These are phyloP conservation scores for Acanthopagrus latus DNA, from an alignment of 2,797 vertebrate species.

Conservation along the genomic window DNA sequence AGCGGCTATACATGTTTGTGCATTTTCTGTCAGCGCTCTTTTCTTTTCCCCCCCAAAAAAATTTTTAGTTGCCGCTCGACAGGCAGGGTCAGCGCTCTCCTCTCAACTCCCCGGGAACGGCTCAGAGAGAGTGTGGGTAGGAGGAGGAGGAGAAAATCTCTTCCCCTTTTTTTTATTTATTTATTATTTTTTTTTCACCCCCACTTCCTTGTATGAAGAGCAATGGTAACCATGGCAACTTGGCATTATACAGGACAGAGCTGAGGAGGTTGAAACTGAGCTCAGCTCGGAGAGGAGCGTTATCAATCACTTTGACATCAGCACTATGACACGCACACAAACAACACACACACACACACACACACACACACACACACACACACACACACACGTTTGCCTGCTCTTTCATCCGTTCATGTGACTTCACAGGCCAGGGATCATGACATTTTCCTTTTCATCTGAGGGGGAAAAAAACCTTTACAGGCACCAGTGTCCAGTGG, in stretches of 20 bases:
- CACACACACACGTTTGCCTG: constrained; percentile 9
- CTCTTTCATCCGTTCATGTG: constrained; percentile 43
- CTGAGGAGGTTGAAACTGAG: constrained; percentile 65
- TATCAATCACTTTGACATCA: constrained; percentile 73
- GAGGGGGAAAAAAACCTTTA: background rate
- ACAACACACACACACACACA: constrained; percentile 2
- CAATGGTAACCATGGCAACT: constrained; percentile 77
- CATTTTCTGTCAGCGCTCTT: background rate
- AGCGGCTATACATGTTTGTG: constrained; percentile 24
- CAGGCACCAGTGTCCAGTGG: background rate
- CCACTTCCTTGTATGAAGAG: constrained; percentile 61
- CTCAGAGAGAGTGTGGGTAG: too few relatives aligned
- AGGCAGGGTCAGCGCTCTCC: constrained; percentile 42
- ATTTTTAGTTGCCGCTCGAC: constrained; percentile 14
- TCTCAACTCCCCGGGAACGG: constrained; percentile 39
- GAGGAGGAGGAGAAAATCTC: constrained; percentile 33
- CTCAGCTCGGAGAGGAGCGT: constrained; percentile 53
- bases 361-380: constrained; percentile 12
- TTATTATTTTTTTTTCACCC: background rate
- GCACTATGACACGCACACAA: constrained; percentile 10
- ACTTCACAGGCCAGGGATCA: constrained; percentile 27
- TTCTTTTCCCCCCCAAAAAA: background rate
- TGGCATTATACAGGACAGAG: constrained; percentile 67
- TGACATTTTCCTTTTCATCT: constrained; percentile 46
- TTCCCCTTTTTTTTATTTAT: background rate